Base-by-base conservation (phyloP, 2,113 vertebrate species). In the Elachura formosa region DNA sequence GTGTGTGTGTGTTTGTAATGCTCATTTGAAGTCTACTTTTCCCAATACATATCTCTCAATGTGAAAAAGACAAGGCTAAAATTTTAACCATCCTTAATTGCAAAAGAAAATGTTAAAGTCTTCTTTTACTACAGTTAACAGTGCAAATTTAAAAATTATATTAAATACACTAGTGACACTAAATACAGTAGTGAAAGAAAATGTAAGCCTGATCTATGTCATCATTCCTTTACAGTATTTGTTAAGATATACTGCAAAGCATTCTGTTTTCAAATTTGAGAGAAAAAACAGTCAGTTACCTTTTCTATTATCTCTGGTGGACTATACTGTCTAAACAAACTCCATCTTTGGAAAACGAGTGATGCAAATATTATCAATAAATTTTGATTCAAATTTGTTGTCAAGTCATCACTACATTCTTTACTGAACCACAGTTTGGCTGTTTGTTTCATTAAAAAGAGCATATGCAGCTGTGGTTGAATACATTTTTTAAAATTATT, bases 381-480 rank as follows among this genome's bases (percentile, higher is more conserved):
- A 45, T 87, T 76, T 81, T 56, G 22, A 64, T 75, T 84, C 52
- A 55, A 31, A 91, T 46, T 68, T 64, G 5, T 80, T 76, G n/a
- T 84, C 8, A 45, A 73, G 17, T 45, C 58, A 45, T 46, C 10
- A 2, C 16, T 84, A 18, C 12, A 14, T 58, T 87, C 48, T n/a
- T 31, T 49, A 34, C 33, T 52, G 59, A 80, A 38, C 11, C 31
- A 56, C 18, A 75, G 0, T 59, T 64, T 56, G 31, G 3, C 38
- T 80, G 18, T 69, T 69, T 41, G 26, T 68, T 79, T 79, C 18
- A 22, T 66, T 88, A 8, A 31, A 76, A 73, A 61, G 25, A 45
- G 4, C 0, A 1, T 43, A 12, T 15, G 3, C 7, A 54, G 16
- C 3, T 25, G 4, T 41, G 66, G 20, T 4, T 80, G n/a, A 84